Evolutionary conservation across 53 echinoderm and acorn worm genomes (phyloP), one percentile per base, ranked within the genome.

Genomic region (Actinopyga echinites): DNA sequence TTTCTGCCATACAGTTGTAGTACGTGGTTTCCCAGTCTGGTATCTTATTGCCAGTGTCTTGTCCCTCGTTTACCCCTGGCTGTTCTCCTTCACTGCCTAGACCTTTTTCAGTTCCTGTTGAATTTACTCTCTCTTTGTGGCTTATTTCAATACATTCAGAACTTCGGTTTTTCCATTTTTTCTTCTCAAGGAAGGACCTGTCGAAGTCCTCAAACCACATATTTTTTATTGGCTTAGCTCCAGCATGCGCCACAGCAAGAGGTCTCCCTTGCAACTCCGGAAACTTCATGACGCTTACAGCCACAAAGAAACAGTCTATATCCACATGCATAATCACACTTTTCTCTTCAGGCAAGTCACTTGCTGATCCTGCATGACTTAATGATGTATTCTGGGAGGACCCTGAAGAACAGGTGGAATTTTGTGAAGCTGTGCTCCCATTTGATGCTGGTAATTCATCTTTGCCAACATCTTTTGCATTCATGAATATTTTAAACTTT

Each of bases 271-370:
- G 33, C 13, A 97, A 78, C 15, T 97, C 92, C 3, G 97, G 97
- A 9, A 82, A 87, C 30, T 88, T 89, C 23, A 92, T 84, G 33
- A 97, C 79, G 19, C 97, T 90, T 3, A 97, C 97, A 0, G 97
- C 94, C 23, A 97, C 97, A 83, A 97, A 97, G 90, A 97, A 97
- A 83, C 97, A 97, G 37, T 97, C 97, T 94, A 97, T 97, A 30
- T 97, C 97, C 19, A 94, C 37, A 38, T 97, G 97, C 97, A 97
- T 97, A 57, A 97, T 90, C 33, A 86, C 82, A 29, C 89, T 77
- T 31, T 77, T 77, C 10, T 77, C 77, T 19, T 56, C 77, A 29
- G 54, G 20, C 1, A 53, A 5, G 23, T 4, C 30, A 9, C 17
- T 77, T 49, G 0, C 49, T 49, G 49, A 49, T 13, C 17, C 17